Evolutionary conservation across 2,888 invertebrate genomes (phyloP), one percentile per base, ranked within the genome.

Genomic region (Diachrysia chrysitis): DNA sequence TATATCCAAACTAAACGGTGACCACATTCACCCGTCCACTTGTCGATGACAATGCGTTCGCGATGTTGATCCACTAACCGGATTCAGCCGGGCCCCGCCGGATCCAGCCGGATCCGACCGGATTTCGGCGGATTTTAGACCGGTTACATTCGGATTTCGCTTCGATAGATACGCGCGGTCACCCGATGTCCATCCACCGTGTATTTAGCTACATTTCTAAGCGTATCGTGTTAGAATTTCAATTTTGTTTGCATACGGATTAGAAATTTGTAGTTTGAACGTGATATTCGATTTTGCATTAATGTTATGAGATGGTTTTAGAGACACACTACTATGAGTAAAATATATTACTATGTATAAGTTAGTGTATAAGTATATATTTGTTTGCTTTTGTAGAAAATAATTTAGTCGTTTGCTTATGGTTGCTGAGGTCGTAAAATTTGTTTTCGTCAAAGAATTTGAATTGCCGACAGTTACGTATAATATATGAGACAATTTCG

Each of bases 121-220:
- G 87, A 84, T 84, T 79, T 83, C 61, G 79, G 69, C 81, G 86
- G 87, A 83, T 86, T 82, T 83, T 78, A 80, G 77, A 73, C 85
- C 83, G 87, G 86, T 83, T 85, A 76, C 79, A 74, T 79, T 83
- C 87, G 86, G 88, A 90, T 86, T 83, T 88, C 79, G 87, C 87
- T 81, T 83, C 83, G 87, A 84, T 85, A 90, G 89, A 89, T 87
- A 86, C 79, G 79, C 78, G 73, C 76, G 81, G 82, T 76, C 78
- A 78, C 66, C 82, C 83, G 81, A 73, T 78, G 82, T 76, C 81
- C 84, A 82, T 61, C 75, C 75, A 83, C 81, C 88, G 83, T 86
- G 69, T 73, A 81, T 78, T 81, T 75, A 73, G 80, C 83, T 80
- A 79, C 81, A 84, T 85, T 79, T 81, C 83, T 83, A 81, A 83